These are phyloP conservation scores for Xiphophorus maculatus DNA, from an alignment of 2,113 vertebrate genomes.

Conservation along the genomic window DNA sequence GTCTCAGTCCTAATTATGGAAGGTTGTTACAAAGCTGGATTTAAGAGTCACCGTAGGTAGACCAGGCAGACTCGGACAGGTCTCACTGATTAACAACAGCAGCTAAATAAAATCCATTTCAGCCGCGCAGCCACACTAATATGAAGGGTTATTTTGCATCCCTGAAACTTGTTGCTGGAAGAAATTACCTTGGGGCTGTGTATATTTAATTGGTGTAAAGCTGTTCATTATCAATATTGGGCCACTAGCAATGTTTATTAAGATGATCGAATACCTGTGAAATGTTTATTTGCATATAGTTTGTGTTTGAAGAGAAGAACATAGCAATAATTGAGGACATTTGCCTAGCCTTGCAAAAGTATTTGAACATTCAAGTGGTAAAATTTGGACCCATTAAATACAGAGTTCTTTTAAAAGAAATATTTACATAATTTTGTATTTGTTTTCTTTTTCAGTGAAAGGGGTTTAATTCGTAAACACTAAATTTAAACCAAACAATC, in stretches of 20 bases:
- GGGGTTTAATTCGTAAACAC: too few species aligned
- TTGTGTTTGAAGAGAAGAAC: not conserved
- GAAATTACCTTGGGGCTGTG: constrained; percentile 47
- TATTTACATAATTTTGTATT: not conserved
- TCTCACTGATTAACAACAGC: constrained; percentile 65
- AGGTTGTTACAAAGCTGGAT: constrained; percentile 70
- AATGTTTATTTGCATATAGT: constrained; percentile 13
- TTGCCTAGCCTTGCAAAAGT: not conserved
- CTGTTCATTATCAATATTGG: constrained; percentile 26
- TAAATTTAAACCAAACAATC: not conserved
- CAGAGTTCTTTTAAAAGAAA: not conserved
- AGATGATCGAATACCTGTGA: constrained; percentile 12
- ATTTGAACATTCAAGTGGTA: not conserved
- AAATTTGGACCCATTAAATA: not conserved
- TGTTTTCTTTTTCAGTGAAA: too few species aligned
- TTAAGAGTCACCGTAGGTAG: constrained; percentile 66
- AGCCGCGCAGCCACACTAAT: constrained; percentile 37
- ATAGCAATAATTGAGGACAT: not conserved
- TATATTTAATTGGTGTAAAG: constrained; percentile 13
- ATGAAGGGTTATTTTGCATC: constrained; percentile 49
- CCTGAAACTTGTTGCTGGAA: constrained; percentile 44
- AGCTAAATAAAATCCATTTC: constrained; percentile 60
- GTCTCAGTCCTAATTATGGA: constrained; percentile 75
- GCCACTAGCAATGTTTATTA: constrained; percentile 26
- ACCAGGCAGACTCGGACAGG: constrained; percentile 39